A percentile compares a stretch with the other conserved stretches of the same genome.
phyloP scores from a whole-genome alignment of 2,888 invertebrate genomes.

The Rotaria socialis region DNA sequence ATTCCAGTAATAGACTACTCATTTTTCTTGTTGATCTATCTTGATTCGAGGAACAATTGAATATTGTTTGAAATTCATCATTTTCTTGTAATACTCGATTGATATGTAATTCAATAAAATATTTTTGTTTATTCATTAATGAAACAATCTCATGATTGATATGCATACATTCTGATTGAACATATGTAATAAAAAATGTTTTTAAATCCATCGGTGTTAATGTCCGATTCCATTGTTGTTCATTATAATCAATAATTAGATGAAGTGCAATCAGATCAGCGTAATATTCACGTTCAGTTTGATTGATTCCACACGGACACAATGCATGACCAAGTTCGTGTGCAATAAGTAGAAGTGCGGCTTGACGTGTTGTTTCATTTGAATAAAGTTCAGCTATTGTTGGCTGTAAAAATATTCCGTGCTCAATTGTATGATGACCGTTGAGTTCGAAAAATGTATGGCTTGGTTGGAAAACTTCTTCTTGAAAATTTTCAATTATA shows the following conservation, averaged over 20 bases:
- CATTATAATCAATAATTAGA: not conserved
- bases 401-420: slow-evolving; percentile 9
- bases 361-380: not conserved
- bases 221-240: not conserved
- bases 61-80: not conserved
- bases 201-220: not conserved
- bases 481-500: not conserved
- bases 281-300: not conserved
- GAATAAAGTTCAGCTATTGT: slow-evolving; percentile 12
- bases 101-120: not conserved
- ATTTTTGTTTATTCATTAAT: not conserved
- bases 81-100: not conserved
- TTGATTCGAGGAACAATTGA: not conserved
- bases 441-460: slow-evolving; percentile 30
- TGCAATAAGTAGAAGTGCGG: not conserved
- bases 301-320: not conserved
- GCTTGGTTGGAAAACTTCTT: not conserved
- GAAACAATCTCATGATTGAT: not conserved
- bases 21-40: not conserved
- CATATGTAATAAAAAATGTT: not conserved
- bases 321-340: slow-evolving; percentile 35
- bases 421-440: slow-evolving; percentile 11
- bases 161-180: slow-evolving; percentile 4
- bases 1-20: not conserved
- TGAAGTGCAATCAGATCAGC: not conserved